Base-by-base conservation (phyloP, 2,888 invertebrate species). In the Agonopterix heracliana region DNA sequence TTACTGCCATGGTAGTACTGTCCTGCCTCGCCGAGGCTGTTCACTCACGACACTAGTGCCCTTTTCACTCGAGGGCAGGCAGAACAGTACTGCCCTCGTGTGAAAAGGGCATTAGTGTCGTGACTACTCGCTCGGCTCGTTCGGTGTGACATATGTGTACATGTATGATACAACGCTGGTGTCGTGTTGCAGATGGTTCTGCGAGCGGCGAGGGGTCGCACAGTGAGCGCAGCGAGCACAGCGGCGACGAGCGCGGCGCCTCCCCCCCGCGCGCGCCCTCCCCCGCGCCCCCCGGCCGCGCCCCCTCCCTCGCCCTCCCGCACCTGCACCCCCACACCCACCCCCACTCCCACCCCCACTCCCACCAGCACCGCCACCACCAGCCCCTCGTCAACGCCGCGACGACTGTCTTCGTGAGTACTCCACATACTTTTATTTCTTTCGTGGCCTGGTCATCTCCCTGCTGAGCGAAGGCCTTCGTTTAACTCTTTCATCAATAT, bases 121-220 rank as follows among this genome's bases (percentile, higher is more conserved):
- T 26, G 26, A 17, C 3, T 26, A 26, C 26, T 1, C 5, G 26
- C 7, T 26, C 26, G 5, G 26, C 26, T 1, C 5, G 26, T 26
- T 26, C 26, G 5, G 26, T 7, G 7, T 26, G 26, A 2, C 4
- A 3, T 17, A 17, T 1, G 1, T 3, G 17, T 17, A 26, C 26
- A 26, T 7, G 38, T n/a, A n/a, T 2, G 10, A 2, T 38, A n/a
- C 38, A 38, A 9, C 4, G n/a, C 3, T 4, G 38, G 38, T 38
- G 38, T 38, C 26, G 26, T 47, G 13, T 51, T 49, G 10, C 78
- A 84, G 83, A 86, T 52, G 87, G 85, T 4, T 84, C 85, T 14
- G 87, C 87, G 61, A 86, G 86, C 72, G 85, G 85, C 65, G 86
- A 84, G 63, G 82, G 82, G 60, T 79, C 79, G 53, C 61, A 84